Percentiles rank a stretch among this genome's conserved stretches.
Evolutionary conservation across 2,797 vertebrate genomes (phyloP).

Genomic region (Nasua narica): DNA sequence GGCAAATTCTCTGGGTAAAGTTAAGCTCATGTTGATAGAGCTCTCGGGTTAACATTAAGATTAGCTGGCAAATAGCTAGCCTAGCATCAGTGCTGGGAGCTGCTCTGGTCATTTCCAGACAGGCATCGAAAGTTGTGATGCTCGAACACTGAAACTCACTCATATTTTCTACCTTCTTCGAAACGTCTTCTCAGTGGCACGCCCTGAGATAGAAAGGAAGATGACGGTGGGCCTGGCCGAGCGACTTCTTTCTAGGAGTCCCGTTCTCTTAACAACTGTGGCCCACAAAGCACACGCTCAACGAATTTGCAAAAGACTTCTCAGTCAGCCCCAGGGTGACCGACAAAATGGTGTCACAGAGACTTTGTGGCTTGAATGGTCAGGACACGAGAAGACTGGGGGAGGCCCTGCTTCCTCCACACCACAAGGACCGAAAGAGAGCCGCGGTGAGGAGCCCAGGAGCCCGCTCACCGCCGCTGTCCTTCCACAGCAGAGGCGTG

Average conservation of each 20-base stretch:
- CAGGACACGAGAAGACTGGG: constrained; percentile 26
- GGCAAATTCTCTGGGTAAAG: neutral
- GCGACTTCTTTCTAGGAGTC: neutral
- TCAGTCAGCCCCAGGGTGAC: neutral
- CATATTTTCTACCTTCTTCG: constrained; percentile 35
- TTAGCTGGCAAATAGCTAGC: neutral
- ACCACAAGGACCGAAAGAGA: neutral
- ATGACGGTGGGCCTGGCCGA: neutral
- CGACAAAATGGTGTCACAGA: neutral
- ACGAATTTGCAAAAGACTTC: neutral
- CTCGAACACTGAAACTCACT: neutral
- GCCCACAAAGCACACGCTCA: neutral
- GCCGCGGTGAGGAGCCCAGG: neutral
- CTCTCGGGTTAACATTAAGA: neutral
- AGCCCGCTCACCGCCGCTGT: neutral
- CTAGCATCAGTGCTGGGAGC: neutral
- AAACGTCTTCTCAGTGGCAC: neutral
- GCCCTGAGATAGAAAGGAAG: constrained; percentile 1
- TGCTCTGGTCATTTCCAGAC: neutral
- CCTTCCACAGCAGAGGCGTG: neutral
- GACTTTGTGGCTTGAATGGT: constrained; percentile 21
- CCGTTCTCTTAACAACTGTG: neutral
- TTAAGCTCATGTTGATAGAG: neutral
- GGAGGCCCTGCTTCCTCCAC: constrained; percentile 34
- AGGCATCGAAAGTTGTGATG: neutral